Base-by-base conservation (phyloP, 2,888 invertebrate genomes). In the Aphidius colemani region DNA sequence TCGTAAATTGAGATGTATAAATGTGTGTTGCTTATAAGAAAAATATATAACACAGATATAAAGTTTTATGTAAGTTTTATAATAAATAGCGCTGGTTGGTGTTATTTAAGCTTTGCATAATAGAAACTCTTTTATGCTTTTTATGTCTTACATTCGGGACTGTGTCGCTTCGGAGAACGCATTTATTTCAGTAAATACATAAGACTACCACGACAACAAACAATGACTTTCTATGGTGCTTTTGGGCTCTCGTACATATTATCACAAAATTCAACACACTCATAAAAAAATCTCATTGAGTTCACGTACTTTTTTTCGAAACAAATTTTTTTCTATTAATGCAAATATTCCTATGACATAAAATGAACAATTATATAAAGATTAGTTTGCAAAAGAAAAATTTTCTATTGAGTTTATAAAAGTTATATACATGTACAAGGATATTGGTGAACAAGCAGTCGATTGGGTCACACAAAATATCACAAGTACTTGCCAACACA, bases 51-150 rank as follows among this genome's bases (percentile, higher is more conserved):
- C 44, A 48, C 13, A 45, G 66, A 46, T 39, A 46, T 7, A 39
- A 40, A 11, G 46, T 40, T 46, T 39, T 46, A 48, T 57, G 39
- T 48, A 18, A 18, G 13, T 18, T 18, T 18, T 18, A 18, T 18
- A 1, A 18, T 18, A 18, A 18, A 18, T 18, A 18, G 13, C 1
- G 13, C 18, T 70, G n/a, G 70, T 71, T 69, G 72, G 77, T 78
- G 80, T 80, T 80, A 79, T 81, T 81, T 79, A 81, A 81, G 77
- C 79, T 76, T 75, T 76, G 74, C 76, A 77, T 78, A 79, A 79
- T 79, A 74, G 77, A 77, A 75, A 78, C 77, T 81, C 80, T 80
- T 81, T 79, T 79, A 79, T 80, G 75, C 74, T 76, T 75, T 77
- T 78, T 78, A 73, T 81, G 78, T 80, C 78, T 81, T 81, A 79